Evolutionary conservation across 2,888 invertebrate genomes (phyloP).

Genomic region (Lamellibrachia satsuma): DNA sequence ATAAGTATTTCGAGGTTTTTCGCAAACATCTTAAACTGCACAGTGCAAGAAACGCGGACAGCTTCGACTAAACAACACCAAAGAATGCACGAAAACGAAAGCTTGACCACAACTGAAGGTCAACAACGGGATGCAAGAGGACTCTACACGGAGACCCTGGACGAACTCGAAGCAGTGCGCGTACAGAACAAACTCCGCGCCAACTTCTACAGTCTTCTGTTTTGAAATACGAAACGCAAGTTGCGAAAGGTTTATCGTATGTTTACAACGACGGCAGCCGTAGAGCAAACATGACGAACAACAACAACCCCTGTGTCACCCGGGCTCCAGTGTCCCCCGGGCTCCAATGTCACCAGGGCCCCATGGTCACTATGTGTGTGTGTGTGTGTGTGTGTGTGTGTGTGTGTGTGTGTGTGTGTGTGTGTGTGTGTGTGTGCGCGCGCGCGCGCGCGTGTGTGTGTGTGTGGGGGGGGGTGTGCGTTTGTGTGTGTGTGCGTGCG

Average conservation of each 20-base stretch:
- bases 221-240: not conserved
- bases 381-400: no score
- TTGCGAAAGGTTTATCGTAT: not conserved
- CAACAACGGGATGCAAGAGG: not conserved
- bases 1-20: not conserved
- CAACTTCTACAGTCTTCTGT: not conserved
- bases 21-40: not conserved
- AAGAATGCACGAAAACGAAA: not conserved
- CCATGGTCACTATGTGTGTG: no score
- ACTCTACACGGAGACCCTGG: not conserved
- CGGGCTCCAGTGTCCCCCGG: not conserved
- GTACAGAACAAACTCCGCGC: not conserved
- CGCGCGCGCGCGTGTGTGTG: no score
- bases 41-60: not conserved
- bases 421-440: no score
- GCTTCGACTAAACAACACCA: not conserved
- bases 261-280: not conserved
- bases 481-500: no score
- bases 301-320: not conserved
- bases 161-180: not conserved
- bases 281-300: not conserved
- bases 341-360: not conserved
- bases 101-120: not conserved
- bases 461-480: no score
- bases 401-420: no score